Percentiles rank a stretch among this genome's conserved stretches.
phyloP scores from a whole-genome alignment of 2,113 vertebrate genomes.

The Hipposideros armiger region DNA sequence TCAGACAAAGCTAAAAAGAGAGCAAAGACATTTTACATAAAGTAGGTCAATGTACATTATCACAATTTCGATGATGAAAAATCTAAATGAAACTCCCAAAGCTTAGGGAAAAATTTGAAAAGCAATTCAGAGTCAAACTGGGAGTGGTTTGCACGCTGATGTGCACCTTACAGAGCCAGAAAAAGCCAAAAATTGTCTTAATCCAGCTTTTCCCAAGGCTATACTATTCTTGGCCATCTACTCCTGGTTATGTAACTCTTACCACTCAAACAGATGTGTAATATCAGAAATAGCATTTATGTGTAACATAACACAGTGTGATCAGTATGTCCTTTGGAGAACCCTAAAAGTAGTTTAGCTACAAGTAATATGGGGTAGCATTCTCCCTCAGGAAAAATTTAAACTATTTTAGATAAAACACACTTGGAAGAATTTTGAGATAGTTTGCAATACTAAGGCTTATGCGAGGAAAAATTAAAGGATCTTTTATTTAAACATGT shows the following conservation, averaged over 20 bases:
- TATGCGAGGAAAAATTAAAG: background rate
- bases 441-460: background rate
- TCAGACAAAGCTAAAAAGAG: conserved; percentile 64
- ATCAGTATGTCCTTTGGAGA: background rate
- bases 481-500: background rate
- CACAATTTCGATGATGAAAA: background rate
- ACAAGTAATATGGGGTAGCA: background rate
- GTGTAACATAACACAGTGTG: background rate
- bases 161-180: background rate
- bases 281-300: background rate
- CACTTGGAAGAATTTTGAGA: background rate
- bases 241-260: background rate
- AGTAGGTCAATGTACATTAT: background rate
- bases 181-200: background rate
- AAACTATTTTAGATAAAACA: background rate
- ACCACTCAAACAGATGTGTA: background rate
- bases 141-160: background rate
- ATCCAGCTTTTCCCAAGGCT: background rate
- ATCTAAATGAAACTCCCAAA: background rate
- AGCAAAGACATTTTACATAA: background rate
- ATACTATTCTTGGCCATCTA: background rate
- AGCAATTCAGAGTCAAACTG: background rate
- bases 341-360: background rate
- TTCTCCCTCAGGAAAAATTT: background rate
- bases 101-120: background rate